Evolutionary conservation across 2,888 invertebrate genomes (phyloP), one percentile per base, ranked within the genome.

Genomic region (Tenthredo livida): DNA sequence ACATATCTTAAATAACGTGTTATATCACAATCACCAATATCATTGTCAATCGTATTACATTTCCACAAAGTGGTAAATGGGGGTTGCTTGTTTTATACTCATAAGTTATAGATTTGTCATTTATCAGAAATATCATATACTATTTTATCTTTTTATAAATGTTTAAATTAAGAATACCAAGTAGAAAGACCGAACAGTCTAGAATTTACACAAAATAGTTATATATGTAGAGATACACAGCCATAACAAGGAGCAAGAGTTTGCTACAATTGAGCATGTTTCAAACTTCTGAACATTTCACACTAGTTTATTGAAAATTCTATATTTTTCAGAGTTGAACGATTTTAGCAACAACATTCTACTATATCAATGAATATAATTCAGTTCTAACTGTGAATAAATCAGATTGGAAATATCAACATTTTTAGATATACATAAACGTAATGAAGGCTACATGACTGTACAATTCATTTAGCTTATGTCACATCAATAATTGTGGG

Each of bases 81-180:
- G n/a, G 15, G 80, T 40, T 40, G 78, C 21, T 80, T 29, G 21
- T 80, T 80, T 80, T 80, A 80, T 80, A 80, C 80, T 80, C 80
- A 80, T 61, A 40, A 80, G 21, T 21, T 43, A 43, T 50, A 80
- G 21, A 58, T 80, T 61, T 21, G 58, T 80, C 80, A 40, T 12
- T 80, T 80, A 58, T 40, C 9, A 80, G 15, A 80, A 61, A 80
- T 80, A 80, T 29, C 47, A 15, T 67, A 33, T 67, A 73, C 15
- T 43, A 73, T 73, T 73, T 73, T 73, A 40, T 43, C 43, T 43
- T 43, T 73, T 73, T 25, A 73, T 40, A 25, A 43, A 73, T 47
- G 21, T 73, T 73, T 43, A 25, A 73, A 47, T 73, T 33, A 73
- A 47, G 73, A 73, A 25, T 40, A 21, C 21, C 17, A 47, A 77